Evolutionary conservation across 1,140 invertebrate genomes (phyloP).

Genomic region (Hydropsyche tenuis): DNA sequence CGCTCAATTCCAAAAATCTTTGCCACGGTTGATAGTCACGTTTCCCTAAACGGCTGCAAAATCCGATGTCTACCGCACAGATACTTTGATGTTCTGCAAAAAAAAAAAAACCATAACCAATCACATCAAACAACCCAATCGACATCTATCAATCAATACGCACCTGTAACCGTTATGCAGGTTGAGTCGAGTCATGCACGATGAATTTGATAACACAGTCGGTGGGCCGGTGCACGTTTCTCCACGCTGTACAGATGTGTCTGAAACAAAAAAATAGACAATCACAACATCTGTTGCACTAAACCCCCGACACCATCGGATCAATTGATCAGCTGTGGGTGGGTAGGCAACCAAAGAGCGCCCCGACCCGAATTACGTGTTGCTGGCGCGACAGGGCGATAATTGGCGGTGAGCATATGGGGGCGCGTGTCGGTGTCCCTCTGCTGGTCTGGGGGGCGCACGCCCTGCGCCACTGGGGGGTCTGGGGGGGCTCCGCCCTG

Average conservation of each 20-base stretch:
- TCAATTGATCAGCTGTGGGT: too few species aligned
- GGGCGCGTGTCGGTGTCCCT: neutral
- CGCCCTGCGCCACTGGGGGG: conserved; percentile 44
- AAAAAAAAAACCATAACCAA: conserved; percentile 32
- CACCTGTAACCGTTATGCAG: conserved; percentile 60
- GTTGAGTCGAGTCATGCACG: conserved; percentile 64
- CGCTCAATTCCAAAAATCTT: conserved; percentile 48
- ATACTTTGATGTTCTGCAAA: conserved; percentile 90
- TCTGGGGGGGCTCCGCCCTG: conserved; percentile 38
- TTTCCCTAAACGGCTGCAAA: conserved; percentile 91
- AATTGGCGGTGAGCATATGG: conserved; percentile 3
- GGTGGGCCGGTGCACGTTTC: conserved; percentile 60
- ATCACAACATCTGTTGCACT: neutral
- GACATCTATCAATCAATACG: neutral
- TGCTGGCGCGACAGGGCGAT: neutral
- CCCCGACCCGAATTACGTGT: neutral
- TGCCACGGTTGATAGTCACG: conserved; percentile 72
- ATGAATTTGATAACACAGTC: conserved; percentile 56
- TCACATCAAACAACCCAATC: neutral
- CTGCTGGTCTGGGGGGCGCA: conserved; percentile 26
- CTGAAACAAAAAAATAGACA: conserved; percentile 51
- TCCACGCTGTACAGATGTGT: conserved; percentile 64
- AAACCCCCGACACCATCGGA: neutral
- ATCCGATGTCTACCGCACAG: conserved; percentile 94
- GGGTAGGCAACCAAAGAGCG: neutral